phyloP scores from a whole-genome alignment of 2,888 invertebrate species.

The Amphipoea lucens region DNA sequence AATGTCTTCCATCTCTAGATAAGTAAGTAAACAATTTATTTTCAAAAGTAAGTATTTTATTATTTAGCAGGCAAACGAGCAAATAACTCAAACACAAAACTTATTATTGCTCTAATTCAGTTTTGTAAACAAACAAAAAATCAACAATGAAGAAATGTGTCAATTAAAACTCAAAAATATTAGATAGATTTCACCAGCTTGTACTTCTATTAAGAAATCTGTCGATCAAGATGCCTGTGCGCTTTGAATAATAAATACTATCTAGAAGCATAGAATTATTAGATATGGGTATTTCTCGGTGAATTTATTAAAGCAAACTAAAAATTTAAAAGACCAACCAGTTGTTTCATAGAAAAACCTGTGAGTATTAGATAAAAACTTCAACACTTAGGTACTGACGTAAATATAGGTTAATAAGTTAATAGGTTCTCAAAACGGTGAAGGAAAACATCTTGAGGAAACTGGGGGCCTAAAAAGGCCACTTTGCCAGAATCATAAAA shows the following conservation, averaged over 20 bases:
- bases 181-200: background rate
- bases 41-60: background rate
- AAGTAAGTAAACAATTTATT: background rate
- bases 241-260: background rate
- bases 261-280: background rate
- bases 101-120: background rate
- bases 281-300: background rate
- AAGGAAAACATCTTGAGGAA: background rate
- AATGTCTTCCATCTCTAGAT: background rate
- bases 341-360: background rate
- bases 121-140: constrained; percentile 9
- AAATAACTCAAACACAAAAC: background rate
- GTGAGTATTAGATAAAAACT: background rate
- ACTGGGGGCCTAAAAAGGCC: no score
- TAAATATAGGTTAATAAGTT: background rate
- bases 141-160: background rate
- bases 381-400: background rate
- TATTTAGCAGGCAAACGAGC: background rate
- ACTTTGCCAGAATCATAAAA: no score
- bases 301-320: background rate
- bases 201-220: background rate
- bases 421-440: background rate
- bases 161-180: background rate
- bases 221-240: background rate
- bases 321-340: background rate